Conservation (phyloP, 2,888 invertebrate species). For the Strigamia transsilvanica region DNA sequence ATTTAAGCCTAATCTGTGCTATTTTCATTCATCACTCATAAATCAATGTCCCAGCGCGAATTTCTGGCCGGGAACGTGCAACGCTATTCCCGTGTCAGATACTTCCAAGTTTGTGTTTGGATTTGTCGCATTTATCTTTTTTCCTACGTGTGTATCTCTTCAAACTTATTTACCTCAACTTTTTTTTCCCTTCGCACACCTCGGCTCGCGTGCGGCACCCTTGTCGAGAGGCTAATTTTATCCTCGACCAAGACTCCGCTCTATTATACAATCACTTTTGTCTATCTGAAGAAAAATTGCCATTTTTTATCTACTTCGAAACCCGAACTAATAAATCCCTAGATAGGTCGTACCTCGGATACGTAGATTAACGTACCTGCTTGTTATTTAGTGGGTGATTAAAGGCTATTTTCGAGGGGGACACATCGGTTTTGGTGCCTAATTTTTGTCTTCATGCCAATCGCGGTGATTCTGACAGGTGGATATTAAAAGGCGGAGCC, state of each 20-base stretch:
- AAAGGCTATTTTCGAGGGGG: not conserved
- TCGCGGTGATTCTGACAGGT: not conserved
- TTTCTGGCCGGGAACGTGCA: not conserved
- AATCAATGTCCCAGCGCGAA: not conserved
- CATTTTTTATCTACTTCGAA: constrained; percentile 4
- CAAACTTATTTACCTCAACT: constrained; percentile 14
- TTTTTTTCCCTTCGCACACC: constrained; percentile 9
- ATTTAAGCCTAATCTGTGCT: constrained; percentile 20
- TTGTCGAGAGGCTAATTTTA: constrained; percentile 1
- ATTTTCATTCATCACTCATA: constrained; percentile 20
- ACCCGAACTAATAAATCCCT: not conserved
- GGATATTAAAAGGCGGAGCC: not conserved
- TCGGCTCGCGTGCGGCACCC: not conserved
- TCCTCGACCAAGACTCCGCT: constrained; percentile 15
- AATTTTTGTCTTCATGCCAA: not conserved
- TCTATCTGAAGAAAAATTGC: constrained; percentile 7
- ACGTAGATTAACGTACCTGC: not conserved
- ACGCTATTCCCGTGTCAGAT: not conserved
- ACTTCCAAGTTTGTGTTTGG: not conserved
- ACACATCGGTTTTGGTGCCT: not conserved
- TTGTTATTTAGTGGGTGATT: not conserved
- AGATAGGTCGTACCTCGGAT: not conserved
- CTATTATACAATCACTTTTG: constrained; percentile 14
- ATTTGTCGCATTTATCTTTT: constrained; percentile 20
- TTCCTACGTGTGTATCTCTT: not conserved